Conservation (phyloP, 2,113 vertebrate species). For the Tragelaphus buxtoni region DNA sequence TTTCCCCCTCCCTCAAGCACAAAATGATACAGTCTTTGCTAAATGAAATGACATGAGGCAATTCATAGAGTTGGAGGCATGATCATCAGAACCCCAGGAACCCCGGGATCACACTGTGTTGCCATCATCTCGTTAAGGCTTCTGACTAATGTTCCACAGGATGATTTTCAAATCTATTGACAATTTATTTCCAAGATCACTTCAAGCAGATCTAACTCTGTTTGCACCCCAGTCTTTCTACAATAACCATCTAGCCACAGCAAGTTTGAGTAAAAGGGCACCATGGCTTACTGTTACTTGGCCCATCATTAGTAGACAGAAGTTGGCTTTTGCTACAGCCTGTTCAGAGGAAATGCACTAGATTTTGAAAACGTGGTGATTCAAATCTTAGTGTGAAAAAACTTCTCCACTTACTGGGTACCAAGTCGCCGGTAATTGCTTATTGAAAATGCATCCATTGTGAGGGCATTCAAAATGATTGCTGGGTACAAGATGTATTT, state of each 20-base stretch:
- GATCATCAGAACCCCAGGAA: neutral
- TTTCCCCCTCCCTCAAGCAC: neutral
- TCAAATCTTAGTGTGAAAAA: constrained; percentile 35
- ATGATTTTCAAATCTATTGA: constrained; percentile 16
- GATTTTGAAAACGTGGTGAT: neutral
- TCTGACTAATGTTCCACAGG: neutral
- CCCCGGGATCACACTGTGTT: neutral
- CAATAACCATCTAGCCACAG: neutral
- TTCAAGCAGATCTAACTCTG: neutral
- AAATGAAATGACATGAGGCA: constrained; percentile 17
- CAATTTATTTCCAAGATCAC: neutral
- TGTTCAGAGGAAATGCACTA: neutral
- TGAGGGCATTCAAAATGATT: constrained; percentile 94
- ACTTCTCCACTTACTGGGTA: constrained; percentile 90
- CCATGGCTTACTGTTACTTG: constrained; percentile 4
- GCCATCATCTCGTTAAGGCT: neutral
- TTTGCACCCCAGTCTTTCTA: neutral
- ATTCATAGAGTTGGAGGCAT: neutral
- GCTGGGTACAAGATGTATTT: constrained; percentile 97
- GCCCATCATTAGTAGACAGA: neutral
- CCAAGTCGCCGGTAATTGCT: constrained; percentile 93
- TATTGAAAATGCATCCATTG: constrained; percentile 93
- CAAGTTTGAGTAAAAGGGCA: constrained; percentile 2
- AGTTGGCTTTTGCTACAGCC: neutral
- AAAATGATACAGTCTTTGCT: constrained; percentile 18